Evolutionary conservation across 2,888 invertebrate species (phyloP).

Genomic region (Colostygia pectinataria): DNA sequence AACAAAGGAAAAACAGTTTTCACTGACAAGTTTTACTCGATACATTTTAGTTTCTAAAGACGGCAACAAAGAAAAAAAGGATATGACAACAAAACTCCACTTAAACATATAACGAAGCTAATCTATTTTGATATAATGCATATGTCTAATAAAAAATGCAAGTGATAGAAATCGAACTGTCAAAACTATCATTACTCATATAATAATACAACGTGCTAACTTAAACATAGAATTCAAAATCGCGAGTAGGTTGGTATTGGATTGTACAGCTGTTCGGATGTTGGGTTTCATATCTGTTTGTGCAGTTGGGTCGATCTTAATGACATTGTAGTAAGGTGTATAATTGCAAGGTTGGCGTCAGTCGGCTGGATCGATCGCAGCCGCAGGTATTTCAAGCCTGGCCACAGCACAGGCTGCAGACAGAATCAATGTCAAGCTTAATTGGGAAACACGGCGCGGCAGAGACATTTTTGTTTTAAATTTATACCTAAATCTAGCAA

Average conservation of each 20-base stretch:
- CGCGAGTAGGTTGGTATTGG: background rate
- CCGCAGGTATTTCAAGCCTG: conserved; percentile 58
- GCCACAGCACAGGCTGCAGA: conserved; percentile 54
- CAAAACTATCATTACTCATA: background rate
- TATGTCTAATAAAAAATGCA: too few relatives aligned
- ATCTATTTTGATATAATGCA: too few relatives aligned
- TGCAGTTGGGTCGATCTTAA: conserved; percentile 16
- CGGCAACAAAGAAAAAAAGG: too few relatives aligned
- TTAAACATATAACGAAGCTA: too few relatives aligned
- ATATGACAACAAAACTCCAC: too few relatives aligned
- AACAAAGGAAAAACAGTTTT: too few relatives aligned
- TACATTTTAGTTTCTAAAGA: too few relatives aligned
- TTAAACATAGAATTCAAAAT: conserved; percentile 12
- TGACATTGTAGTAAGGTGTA: conserved; percentile 17
- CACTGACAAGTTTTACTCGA: too few relatives aligned
- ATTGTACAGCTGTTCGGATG: background rate
- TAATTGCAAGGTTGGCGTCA: conserved; percentile 11
- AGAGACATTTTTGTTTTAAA: conserved; percentile 62
- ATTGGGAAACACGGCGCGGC: conserved; percentile 60
- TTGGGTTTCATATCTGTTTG: background rate
- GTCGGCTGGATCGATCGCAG: conserved; percentile 46
- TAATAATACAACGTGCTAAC: background rate
- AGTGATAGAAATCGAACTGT: too few relatives aligned
- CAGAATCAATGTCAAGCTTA: conserved; percentile 71
- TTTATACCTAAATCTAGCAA: conserved; percentile 47